phyloP scores from a whole-genome alignment of 2,797 vertebrate genomes.

The Myotis myotis region DNA sequence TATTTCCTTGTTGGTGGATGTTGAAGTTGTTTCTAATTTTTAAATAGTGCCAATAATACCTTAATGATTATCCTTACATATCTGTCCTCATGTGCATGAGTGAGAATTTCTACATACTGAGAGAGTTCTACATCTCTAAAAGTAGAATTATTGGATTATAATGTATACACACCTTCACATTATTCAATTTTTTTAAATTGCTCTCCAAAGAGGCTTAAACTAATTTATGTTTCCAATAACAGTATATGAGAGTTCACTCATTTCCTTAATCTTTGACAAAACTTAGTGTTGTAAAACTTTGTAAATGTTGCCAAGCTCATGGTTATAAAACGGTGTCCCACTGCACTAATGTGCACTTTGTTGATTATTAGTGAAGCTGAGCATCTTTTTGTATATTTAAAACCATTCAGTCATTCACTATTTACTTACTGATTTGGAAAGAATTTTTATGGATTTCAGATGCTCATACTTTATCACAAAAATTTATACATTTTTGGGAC shows the following conservation, averaged over 20 bases:
- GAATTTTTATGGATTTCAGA: background rate
- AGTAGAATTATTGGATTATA: background rate
- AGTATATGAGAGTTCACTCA: background rate
- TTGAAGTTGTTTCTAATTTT: slow-evolving; percentile 4
- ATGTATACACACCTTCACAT: background rate
- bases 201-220: background rate
- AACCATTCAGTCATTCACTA: background rate
- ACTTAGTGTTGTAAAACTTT: background rate
- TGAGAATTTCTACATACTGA: background rate
- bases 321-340: background rate
- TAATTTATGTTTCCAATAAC: slow-evolving; percentile 2
- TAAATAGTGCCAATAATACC: background rate
- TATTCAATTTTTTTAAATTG: background rate
- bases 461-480: background rate
- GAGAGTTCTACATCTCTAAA: background rate
- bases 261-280: slow-evolving; percentile 39
- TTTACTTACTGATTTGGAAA: background rate
- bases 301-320: background rate
- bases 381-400: background rate
- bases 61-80: background rate
- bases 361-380: background rate
- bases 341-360: background rate
- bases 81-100: background rate
- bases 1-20: background rate
- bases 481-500: too few relatives aligned